Conservation (phyloP, 1,140 invertebrate species). For the Drosophila micromelanica region DNA sequence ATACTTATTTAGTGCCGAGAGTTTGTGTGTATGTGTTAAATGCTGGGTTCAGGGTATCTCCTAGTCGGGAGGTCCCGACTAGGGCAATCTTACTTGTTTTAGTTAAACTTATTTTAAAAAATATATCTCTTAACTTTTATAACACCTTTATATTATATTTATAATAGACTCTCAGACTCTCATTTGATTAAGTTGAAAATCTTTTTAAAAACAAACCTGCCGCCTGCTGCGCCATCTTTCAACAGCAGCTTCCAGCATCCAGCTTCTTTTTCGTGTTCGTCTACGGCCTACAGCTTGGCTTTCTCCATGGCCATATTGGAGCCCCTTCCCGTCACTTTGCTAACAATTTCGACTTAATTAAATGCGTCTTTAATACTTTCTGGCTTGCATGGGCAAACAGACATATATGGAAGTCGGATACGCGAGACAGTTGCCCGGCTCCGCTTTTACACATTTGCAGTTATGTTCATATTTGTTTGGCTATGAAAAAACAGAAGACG, state of each 20-base stretch:
- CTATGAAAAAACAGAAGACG: conserved; percentile 64
- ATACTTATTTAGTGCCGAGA: too few relatives aligned
- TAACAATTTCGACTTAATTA: conserved; percentile 81
- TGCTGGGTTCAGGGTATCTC: too few relatives aligned
- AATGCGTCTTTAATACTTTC: conserved; percentile 82
- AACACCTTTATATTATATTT: background rate
- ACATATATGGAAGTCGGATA: background rate
- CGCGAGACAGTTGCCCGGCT: conserved; percentile 11
- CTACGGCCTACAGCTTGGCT: background rate
- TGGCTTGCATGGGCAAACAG: conserved; percentile 57
- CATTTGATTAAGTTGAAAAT: conserved; percentile 39
- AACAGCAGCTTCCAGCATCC: background rate
- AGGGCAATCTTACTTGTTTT: too few relatives aligned
- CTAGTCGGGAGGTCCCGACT: too few relatives aligned
- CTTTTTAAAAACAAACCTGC: conserved; percentile 20
- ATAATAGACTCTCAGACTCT: conserved; percentile 5
- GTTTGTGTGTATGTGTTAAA: too few relatives aligned
- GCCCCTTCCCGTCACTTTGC: conserved; percentile 43
- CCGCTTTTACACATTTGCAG: conserved; percentile 63
- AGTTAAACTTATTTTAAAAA: too few relatives aligned
- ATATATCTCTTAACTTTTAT: too few relatives aligned
- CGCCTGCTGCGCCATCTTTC: conserved; percentile 16
- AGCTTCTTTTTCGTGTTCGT: background rate
- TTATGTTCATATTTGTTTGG: conserved; percentile 74
- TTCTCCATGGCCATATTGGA: background rate